Evolutionary conservation across 1,140 invertebrate species (phyloP).

Genomic region (Drosophila bocqueti): DNA sequence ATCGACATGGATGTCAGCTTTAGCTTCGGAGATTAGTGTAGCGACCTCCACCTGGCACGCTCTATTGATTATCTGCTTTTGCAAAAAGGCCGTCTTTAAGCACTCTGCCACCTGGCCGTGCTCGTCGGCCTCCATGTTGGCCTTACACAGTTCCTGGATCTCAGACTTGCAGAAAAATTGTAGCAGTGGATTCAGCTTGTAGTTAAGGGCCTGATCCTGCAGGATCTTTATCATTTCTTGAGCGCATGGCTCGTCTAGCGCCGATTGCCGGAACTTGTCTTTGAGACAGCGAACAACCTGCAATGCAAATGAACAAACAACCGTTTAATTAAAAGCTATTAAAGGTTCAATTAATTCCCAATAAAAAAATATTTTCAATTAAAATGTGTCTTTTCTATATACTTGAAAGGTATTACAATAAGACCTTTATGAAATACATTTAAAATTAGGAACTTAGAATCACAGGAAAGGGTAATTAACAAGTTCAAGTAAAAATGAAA

Average conservation of each 20-base stretch:
- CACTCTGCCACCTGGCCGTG: slow-evolving; percentile 92
- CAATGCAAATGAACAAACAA: slow-evolving; percentile 9
- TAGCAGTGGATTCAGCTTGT: slow-evolving; percentile 93
- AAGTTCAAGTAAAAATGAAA: background rate
- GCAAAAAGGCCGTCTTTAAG: slow-evolving; percentile 92
- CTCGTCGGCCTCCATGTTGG: slow-evolving; percentile 86
- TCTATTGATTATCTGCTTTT: slow-evolving; percentile 89
- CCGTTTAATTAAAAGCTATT: background rate
- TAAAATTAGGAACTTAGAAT: too few relatives aligned
- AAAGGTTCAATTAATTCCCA: background rate
- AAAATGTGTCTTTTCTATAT: background rate
- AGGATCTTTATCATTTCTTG: slow-evolving; percentile 92
- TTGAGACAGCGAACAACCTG: slow-evolving; percentile 90
- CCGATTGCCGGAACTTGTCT: slow-evolving; percentile 90
- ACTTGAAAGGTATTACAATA: too few relatives aligned
- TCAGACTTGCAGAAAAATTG: slow-evolving; percentile 91
- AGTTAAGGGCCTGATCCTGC: slow-evolving; percentile 94
- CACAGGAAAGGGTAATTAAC: too few relatives aligned
- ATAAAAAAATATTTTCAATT: background rate
- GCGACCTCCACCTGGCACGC: slow-evolving; percentile 93
- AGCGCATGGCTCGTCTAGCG: slow-evolving; percentile 91
- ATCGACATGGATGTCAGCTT: slow-evolving; percentile 94
- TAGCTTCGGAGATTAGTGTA: slow-evolving; percentile 91
- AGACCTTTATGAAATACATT: too few relatives aligned
- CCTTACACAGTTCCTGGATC: slow-evolving; percentile 88